Conservation (phyloP, 1,140 invertebrate genomes). For the Drosophila sechellia region DNA sequence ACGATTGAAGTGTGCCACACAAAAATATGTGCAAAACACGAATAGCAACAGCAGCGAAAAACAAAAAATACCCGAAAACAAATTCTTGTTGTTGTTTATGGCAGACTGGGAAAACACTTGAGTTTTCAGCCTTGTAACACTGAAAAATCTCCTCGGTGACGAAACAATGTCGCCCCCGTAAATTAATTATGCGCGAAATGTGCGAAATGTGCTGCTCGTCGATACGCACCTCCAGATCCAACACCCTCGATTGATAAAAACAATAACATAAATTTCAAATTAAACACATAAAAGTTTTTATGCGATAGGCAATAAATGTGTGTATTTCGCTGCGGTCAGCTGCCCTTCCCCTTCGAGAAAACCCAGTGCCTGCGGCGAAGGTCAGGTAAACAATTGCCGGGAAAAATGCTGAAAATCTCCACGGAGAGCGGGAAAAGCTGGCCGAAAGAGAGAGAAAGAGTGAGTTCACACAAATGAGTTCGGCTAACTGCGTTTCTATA, state of each 20-base stretch:
- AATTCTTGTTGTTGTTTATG: conserved; percentile 57
- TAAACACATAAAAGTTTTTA: conserved; percentile 81
- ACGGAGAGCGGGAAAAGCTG: conserved; percentile 4
- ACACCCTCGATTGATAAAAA: conserved; percentile 66
- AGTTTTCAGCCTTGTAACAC: conserved; percentile 59
- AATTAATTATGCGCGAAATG: conserved; percentile 74
- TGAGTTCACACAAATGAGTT: background rate
- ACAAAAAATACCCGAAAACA: conserved; percentile 19
- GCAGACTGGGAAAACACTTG: conserved; percentile 51
- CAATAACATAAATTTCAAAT: conserved; percentile 81
- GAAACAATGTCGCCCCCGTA: conserved; percentile 45
- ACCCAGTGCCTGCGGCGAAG: conserved; percentile 55
- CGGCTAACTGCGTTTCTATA: conserved; percentile 24
- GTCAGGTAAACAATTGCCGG: conserved; percentile 72
- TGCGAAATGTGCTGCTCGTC: conserved; percentile 17
- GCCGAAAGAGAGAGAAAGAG: conserved; percentile 18
- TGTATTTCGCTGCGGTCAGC: conserved; percentile 51
- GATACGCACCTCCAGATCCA: conserved; percentile 38
- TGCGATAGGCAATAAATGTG: conserved; percentile 72
- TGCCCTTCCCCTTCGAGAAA: conserved; percentile 49
- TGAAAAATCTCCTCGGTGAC: conserved; percentile 57
- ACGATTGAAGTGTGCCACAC: conserved; percentile 75
- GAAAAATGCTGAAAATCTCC: conserved; percentile 16
- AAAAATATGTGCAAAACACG: conserved; percentile 41
- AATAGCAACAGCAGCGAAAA: background rate